Evolutionary conservation across 2,113 vertebrate species (phyloP).

Genomic region (Hassar affinis): DNA sequence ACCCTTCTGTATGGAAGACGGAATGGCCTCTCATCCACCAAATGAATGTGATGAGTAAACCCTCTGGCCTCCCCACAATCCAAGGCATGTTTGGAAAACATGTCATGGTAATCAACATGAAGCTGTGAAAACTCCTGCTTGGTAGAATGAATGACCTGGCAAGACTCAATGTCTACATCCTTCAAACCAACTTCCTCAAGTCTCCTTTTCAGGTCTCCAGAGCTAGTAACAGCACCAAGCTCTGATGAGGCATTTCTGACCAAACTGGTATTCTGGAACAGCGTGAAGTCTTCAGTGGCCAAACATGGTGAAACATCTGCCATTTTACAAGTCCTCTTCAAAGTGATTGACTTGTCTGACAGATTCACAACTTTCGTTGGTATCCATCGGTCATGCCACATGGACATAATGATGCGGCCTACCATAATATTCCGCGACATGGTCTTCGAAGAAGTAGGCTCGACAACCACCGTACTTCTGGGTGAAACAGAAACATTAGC

Average conservation of each 20-base stretch:
- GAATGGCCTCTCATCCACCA: background rate
- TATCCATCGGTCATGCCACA: slow-evolving; percentile 50
- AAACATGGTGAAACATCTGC: slow-evolving; percentile 50
- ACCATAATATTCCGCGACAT: slow-evolving; percentile 18
- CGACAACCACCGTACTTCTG: slow-evolving; percentile 11
- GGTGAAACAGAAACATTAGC: slow-evolving; percentile 1
- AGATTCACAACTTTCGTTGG: slow-evolving; percentile 31
- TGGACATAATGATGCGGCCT: slow-evolving; percentile 8
- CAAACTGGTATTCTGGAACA: slow-evolving; percentile 27
- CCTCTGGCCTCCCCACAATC: slow-evolving; percentile 38
- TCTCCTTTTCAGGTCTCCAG: background rate
- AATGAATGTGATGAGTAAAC: background rate
- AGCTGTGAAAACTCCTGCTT: slow-evolving; percentile 11
- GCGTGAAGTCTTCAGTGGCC: slow-evolving; percentile 24
- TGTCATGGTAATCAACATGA: slow-evolving; percentile 17
- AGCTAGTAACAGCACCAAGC: no score
- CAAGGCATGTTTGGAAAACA: slow-evolving; percentile 34
- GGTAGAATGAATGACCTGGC: background rate
- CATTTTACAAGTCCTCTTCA: slow-evolving; percentile 46
- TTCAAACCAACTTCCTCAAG: background rate
- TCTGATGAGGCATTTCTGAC: background rate
- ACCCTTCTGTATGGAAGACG: background rate
- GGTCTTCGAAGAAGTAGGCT: slow-evolving; percentile 6
- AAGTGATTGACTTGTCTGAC: slow-evolving; percentile 27
- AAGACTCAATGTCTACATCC: slow-evolving; percentile 23